Conservation (phyloP, 2,797 vertebrate genomes). For the Cynodonichthys magdalenae region DNA sequence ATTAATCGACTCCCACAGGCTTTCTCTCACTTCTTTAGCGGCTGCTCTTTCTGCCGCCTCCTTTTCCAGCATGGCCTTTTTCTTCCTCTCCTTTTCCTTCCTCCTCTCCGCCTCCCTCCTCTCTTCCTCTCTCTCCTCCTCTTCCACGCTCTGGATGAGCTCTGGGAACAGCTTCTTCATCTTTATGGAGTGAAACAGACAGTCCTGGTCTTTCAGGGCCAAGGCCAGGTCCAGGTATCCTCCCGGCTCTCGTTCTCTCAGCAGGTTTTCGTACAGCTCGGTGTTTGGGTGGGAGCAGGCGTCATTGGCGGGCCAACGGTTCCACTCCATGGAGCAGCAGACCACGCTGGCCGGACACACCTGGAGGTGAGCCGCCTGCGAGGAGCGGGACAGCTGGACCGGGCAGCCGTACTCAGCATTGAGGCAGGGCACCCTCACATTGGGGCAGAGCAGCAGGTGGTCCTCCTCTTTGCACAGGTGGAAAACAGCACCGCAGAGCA, state of each 20-base stretch:
- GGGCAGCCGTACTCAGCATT: slow-evolving; percentile 90
- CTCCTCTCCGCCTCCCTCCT: slow-evolving; percentile 58
- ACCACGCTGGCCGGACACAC: slow-evolving; percentile 93
- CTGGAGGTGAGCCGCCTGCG: slow-evolving; percentile 86
- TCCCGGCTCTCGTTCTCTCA: slow-evolving; percentile 50
- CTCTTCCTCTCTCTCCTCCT: slow-evolving; percentile 63
- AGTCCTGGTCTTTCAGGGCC: slow-evolving; percentile 90
- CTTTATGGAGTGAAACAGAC: slow-evolving; percentile 88
- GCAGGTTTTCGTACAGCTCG: slow-evolving; percentile 72
- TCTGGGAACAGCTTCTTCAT: slow-evolving; percentile 92
- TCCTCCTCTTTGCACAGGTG: slow-evolving; percentile 96
- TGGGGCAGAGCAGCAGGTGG: slow-evolving; percentile 89
- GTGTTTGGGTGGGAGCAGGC: slow-evolving; percentile 78
- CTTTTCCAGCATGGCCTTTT: slow-evolving; percentile 51
- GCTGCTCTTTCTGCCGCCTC: slow-evolving; percentile 50
- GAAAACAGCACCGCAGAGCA: slow-evolving; percentile 89
- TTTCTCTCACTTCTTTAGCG: slow-evolving; percentile 61
- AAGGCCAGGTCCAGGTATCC: slow-evolving; percentile 79
- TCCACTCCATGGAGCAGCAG: slow-evolving; percentile 96
- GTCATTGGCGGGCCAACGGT: slow-evolving; percentile 90
- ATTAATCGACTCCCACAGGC: slow-evolving; percentile 35
- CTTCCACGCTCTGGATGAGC: slow-evolving; percentile 75
- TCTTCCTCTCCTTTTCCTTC: slow-evolving; percentile 64
- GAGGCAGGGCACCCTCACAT: slow-evolving; percentile 90
- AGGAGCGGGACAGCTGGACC: slow-evolving; percentile 86